Evolutionary conservation across 2,797 vertebrate genomes (phyloP).

Genomic region (Acanthiza pusilla): DNA sequence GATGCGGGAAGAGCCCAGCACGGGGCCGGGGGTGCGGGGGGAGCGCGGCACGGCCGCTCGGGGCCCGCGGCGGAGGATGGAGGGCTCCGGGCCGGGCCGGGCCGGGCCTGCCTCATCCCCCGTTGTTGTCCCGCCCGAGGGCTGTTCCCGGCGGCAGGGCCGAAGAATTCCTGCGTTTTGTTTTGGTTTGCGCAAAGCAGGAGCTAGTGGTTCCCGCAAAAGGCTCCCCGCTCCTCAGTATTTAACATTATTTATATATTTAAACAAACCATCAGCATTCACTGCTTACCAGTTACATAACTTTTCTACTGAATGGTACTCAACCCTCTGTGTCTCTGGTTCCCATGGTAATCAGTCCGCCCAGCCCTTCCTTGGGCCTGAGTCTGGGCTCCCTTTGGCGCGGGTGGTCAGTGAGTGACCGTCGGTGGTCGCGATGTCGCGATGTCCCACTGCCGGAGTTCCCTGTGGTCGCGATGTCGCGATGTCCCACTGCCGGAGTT

Average conservation of each 20-base stretch:
- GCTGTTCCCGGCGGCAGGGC: neutral
- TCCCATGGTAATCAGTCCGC: rapidly evolving
- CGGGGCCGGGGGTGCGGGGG: too few relatives aligned
- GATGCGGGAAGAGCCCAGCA: too few relatives aligned
- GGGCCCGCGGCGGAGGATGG: too few relatives aligned
- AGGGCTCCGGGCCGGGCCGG: neutral
- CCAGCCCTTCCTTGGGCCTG: neutral
- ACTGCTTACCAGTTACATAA: neutral
- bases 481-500: neutral
- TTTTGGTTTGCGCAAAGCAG: neutral
- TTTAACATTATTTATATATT: too few relatives aligned
- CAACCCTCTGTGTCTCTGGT: neutral
- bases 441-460: neutral
- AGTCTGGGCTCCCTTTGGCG: neutral
- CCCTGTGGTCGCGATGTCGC: neutral
- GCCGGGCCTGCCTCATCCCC: neutral
- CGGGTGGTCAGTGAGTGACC: neutral
- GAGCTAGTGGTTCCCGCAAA: neutral
- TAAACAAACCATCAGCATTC: neutral
- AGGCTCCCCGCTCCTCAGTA: neutral
- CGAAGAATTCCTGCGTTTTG: rapidly evolving
- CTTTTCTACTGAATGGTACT: rapidly evolving
- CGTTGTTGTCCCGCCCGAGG: neutral
- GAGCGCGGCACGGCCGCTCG: neutral
- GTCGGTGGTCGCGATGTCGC: neutral